These are phyloP conservation scores for Drosophila antonietae DNA, from an alignment of 2,888 invertebrate genomes.

Conservation along the genomic window DNA sequence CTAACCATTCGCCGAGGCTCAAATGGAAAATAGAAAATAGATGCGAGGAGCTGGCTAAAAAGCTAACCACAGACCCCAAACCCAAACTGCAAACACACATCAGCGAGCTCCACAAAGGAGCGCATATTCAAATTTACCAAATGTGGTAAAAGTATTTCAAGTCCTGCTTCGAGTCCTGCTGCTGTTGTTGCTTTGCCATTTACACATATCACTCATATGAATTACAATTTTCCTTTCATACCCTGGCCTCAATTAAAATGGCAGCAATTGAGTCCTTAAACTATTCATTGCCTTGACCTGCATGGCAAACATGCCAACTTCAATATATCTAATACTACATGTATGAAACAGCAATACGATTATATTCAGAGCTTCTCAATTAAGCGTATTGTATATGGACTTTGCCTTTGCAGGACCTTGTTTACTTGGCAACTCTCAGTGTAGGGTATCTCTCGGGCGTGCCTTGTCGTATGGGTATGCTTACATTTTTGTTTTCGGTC, in stretches of 20 bases:
- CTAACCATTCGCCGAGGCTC: conserved; percentile 27
- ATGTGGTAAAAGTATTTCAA: conserved; percentile 72
- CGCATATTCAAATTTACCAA: conserved; percentile 72
- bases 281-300: neutral
- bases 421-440: neutral
- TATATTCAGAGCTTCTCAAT: neutral
- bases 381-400: too few species aligned
- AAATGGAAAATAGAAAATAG: conserved; percentile 29
- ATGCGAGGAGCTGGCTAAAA: conserved; percentile 46
- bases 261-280: too few species aligned
- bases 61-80: conserved; percentile 24
- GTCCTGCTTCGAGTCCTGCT: conserved; percentile 43
- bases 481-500: conserved; percentile 27
- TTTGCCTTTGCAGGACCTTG: too few species aligned
- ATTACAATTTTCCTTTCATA: conserved; percentile 30
- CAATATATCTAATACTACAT: too few species aligned
- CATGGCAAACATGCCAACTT: neutral
- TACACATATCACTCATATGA: conserved; percentile 48
- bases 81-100: conserved; percentile 2
- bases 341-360: too few species aligned
- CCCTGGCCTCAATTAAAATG: neutral
- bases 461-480: neutral
- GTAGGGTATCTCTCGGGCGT: neutral
- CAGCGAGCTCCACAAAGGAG: conserved; percentile 42
- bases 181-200: conserved; percentile 46